Evolutionary conservation across 2,113 vertebrate species (phyloP), one percentile per base, ranked within the genome.

Genomic region (Oreochromis aureus): DNA sequence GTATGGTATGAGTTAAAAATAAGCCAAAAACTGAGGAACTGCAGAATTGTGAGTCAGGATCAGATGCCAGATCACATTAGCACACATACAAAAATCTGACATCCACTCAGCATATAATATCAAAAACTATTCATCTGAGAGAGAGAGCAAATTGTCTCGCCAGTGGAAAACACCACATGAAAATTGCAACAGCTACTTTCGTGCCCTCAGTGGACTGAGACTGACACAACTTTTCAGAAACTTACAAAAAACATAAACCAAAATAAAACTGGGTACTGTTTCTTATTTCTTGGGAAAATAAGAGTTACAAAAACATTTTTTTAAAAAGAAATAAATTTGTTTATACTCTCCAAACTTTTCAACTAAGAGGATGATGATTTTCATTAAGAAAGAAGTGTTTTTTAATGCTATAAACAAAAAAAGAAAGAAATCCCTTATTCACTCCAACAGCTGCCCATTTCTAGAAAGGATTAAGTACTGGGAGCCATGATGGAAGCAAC

Each of bases 51-150:
- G 46, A 88, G 22, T 80, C 32, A 16, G 16, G 18, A 55, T 85
- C 7, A 58, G 24, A 41, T 39, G 10, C 19, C 15, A 32, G 32
- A 71, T 54, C 34, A 82, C 27, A 11, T 11, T 79, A 46, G 15
- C 54, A 27, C 58, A 53, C 12, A 34, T 27, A 46, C 16, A 73
- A 11, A 61, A 61, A 63, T 18, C 2, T 27, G 6, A 59, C 22
- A 80, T 63, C 24, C 6, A 56, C 19, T 73, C n/a, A 51, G 53
- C 51, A 61, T 73, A 53, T 69, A 78, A 7, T n/a, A 82, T 86
- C 24, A 61, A 48, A 30, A 39, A 55, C 5, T 4, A 56, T 24
- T 54, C 16, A 24, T 9, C 32, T 19, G 12, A 19, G 22, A 53
- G 4, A 34, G 4, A 34, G 69, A 30, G 16, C 16, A 44, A 81